Evolutionary conservation across 1,140 invertebrate species (phyloP), one percentile per base, ranked within the genome.

Genomic region (Penaeus indicus): DNA sequence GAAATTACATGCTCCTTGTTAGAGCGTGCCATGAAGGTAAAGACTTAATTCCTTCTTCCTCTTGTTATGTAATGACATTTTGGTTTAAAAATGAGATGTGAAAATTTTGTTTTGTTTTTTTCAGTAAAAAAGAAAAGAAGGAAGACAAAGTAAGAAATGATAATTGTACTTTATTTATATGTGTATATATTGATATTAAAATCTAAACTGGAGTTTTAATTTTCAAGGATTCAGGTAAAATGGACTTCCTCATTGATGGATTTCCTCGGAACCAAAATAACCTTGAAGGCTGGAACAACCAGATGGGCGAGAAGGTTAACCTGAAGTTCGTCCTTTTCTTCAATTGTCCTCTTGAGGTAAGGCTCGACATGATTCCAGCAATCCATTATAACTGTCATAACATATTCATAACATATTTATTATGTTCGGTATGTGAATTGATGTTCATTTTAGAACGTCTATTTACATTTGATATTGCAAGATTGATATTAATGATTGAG

Each of bases 261-360:
- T 99, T 99, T 93, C 99, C 99, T 47, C 94, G 99, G 42, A 99
- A 99, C 93, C 95, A 98, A 92, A 96, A 99, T 93, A 99, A 99
- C 93, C 93, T 99, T 81, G 95, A 98, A 88, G 99, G 99, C 3
- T 99, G 99, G 99, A 95, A 96, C 63, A 94, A 95, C 91, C 94
- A 95, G 90, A 98, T 99, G 96, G 92, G 94, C 0, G 95, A 96
- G 27, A 98, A 99, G 93, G 95, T 96, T 0, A 94, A 96, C 78
- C 93, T 99, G 16, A 94, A 96, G 91, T 98, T 97, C 92, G 97
- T 99, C 0, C 93, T 99, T 5, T 98, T 98, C 92, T 97, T 99
- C 91, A 96, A 99, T 85, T 99, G 98, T 92, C 94, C 95, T 16
- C 94, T 96, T 92, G 95, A 99, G 86, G 94, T 95, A 92, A 91